These are phyloP conservation scores for Rhogogaster chlorosoma DNA, from an alignment of 2,888 invertebrate genomes.

Conservation along the genomic window DNA sequence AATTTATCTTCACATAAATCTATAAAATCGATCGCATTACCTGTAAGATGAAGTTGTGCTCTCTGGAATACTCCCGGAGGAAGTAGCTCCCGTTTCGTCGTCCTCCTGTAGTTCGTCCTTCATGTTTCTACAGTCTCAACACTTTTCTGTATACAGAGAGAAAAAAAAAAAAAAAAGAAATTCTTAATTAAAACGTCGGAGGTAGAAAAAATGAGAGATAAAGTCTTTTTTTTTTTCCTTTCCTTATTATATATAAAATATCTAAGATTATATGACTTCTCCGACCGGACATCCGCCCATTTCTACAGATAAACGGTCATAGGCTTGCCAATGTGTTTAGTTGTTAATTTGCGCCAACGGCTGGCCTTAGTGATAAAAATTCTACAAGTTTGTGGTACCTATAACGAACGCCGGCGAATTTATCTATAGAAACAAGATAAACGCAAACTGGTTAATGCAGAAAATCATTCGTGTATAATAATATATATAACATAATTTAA, in stretches of 20 bases:
- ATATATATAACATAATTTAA: not conserved
- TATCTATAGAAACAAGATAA: not conserved
- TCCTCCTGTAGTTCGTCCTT: constrained; percentile 70
- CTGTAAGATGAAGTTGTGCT: constrained; percentile 61
- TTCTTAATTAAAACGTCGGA: not conserved
- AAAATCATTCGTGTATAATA: too few relatives aligned
- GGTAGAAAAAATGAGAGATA: not conserved
- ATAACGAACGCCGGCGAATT: not conserved
- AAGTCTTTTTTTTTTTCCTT: not conserved
- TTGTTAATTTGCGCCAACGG: not conserved
- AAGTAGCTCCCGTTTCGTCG: constrained; percentile 65
- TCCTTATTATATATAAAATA: not conserved
- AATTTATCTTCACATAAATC: not conserved
- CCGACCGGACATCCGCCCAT: not conserved
- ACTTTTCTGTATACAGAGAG: constrained; percentile 6
- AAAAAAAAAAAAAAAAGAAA: not conserved
- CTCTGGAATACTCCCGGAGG: constrained; percentile 62
- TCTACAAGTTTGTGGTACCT: not conserved
- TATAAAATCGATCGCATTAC: constrained; percentile 58
- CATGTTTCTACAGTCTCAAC: constrained; percentile 60
- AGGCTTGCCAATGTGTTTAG: not conserved
- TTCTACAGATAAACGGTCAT: not conserved
- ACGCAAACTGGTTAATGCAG: not conserved
- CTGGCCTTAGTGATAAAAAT: constrained; percentile 5
- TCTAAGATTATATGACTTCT: not conserved